Conservation (phyloP, 2,797 vertebrate species). For the Phalloptychus januarius region DNA sequence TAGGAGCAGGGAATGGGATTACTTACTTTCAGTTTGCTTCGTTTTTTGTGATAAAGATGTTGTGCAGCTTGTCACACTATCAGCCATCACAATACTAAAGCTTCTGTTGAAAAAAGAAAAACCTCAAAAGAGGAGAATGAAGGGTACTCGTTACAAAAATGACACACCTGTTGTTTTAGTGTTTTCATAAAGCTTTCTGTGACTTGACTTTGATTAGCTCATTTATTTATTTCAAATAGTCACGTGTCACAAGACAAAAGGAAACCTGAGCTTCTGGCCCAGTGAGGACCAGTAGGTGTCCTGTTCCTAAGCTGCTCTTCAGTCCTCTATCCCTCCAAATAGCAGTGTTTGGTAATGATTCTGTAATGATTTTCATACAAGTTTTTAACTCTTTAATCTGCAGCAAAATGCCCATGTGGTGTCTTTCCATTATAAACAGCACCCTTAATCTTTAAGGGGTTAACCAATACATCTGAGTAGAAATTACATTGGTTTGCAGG, state of each 20-base stretch:
- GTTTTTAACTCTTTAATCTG: neutral
- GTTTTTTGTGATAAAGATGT: constrained; percentile 46
- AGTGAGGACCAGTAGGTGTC: constrained; percentile 56
- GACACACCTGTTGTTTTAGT: neutral
- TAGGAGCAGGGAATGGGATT: constrained; percentile 74
- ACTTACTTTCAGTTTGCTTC: constrained; percentile 58
- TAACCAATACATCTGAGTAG: neutral
- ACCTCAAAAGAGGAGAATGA: neutral
- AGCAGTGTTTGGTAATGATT: constrained; percentile 10
- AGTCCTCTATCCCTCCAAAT: constrained; percentile 7
- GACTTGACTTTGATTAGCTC: neutral
- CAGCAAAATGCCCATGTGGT: too few relatives aligned
- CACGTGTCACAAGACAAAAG: constrained; percentile 44
- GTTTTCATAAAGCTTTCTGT: neutral
- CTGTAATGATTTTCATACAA: neutral
- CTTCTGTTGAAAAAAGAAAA: constrained; percentile 13
- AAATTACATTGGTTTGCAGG: neutral
- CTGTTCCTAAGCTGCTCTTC: constrained; percentile 46
- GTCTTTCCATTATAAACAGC: too few relatives aligned
- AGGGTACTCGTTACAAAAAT: neutral
- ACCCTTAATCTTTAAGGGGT: too few relatives aligned
- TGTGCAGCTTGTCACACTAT: constrained; percentile 42
- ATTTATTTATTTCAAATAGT: neutral
- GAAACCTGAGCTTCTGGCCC: constrained; percentile 56
- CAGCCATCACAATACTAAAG: constrained; percentile 32